These are phyloP conservation scores for Pseudotriccus pelzelni DNA, from an alignment of 2,797 vertebrate species.

Conservation along the genomic window DNA sequence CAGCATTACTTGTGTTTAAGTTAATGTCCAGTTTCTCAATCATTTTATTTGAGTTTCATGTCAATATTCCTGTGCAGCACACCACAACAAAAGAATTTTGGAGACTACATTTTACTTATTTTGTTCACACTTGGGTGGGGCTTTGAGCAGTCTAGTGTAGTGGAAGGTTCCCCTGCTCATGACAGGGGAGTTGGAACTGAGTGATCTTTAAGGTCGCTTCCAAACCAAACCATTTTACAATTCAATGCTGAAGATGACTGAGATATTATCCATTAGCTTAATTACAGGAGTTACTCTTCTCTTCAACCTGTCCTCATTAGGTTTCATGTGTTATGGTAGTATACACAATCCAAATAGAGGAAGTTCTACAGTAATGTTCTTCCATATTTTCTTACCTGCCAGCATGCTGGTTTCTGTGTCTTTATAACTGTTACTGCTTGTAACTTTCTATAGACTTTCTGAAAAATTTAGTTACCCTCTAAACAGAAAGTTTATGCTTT, in stretches of 20 bases:
- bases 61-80: neutral
- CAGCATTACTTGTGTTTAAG: neutral
- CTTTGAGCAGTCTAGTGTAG: neutral
- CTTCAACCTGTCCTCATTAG: neutral
- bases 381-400: neutral
- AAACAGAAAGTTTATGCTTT: neutral
- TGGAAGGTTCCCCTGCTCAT: neutral
- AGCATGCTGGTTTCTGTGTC: neutral
- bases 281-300: neutral
- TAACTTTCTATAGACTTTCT: neutral
- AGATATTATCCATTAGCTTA: neutral
- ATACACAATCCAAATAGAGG: neutral
- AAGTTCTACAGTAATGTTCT: neutral
- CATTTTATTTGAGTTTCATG: neutral
- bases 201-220: neutral
- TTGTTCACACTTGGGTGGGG: neutral
- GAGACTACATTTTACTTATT: neutral
- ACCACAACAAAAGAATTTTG: neutral
- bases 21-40: constrained; percentile 2
- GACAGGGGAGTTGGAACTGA: neutral
- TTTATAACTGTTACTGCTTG: neutral
- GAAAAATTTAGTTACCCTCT: neutral
- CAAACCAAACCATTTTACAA: neutral
- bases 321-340: neutral
- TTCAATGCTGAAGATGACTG: neutral